Evolutionary conservation across 1,140 invertebrate genomes (phyloP).

Genomic region (Musca vetustissima): DNA sequence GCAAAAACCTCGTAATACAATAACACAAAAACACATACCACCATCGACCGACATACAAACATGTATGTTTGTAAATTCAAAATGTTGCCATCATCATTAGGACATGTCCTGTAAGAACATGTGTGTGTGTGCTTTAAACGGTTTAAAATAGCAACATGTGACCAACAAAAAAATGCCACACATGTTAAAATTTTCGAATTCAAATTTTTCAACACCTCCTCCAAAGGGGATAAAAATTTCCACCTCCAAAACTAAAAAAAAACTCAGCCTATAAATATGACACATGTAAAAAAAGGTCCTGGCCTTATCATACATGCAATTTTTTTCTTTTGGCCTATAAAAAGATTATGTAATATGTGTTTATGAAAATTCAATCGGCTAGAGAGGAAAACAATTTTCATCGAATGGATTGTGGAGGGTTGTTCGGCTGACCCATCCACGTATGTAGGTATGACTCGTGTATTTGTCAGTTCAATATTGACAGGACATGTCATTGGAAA

Average conservation of each 20-base stretch:
- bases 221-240: slow-evolving; percentile 1
- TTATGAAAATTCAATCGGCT: slow-evolving; percentile 1
- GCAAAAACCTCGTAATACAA: too few species aligned
- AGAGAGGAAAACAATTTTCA: neutral
- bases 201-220: neutral
- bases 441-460: neutral
- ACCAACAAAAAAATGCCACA: neutral
- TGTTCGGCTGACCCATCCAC: neutral
- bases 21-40: too few species aligned
- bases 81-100: too few species aligned
- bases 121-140: too few species aligned
- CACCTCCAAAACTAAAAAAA: neutral
- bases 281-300: slow-evolving; percentile 13
- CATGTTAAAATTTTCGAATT: slow-evolving; percentile 17
- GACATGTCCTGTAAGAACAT: too few species aligned
- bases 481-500: slow-evolving; percentile 20
- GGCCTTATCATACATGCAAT: neutral
- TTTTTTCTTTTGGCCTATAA: too few species aligned
- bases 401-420: neutral
- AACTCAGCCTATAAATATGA: neutral
- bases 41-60: too few species aligned
- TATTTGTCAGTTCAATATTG: slow-evolving; percentile 3
- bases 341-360: slow-evolving; percentile 14
- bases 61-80: too few species aligned
- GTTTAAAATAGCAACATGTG: slow-evolving; percentile 16